A percentile compares a stretch with the other conserved stretches of the same genome.
These are phyloP conservation scores for Calephelis perditalis DNA, from an alignment of 2,888 invertebrate genomes.

Conservation along the genomic window DNA sequence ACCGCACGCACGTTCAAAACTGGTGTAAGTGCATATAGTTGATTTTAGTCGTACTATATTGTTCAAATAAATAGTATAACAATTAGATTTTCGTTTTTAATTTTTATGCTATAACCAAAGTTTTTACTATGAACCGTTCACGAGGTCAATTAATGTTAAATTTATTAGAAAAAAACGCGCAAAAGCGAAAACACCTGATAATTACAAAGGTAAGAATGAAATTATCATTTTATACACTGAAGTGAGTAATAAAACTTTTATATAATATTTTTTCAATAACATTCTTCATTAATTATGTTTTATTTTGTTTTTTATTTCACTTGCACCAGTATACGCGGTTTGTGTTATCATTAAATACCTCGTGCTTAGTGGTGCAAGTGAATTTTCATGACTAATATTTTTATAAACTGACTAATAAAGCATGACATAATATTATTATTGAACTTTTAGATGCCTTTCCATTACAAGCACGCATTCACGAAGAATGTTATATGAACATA, in stretches of 20 bases:
- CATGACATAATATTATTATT: background rate
- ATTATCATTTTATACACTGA: background rate
- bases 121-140: conserved; percentile 1
- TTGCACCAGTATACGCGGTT: background rate
- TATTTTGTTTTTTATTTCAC: background rate
- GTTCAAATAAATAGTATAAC: background rate
- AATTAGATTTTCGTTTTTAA: background rate
- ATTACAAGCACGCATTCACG: background rate
- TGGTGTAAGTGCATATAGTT: background rate
- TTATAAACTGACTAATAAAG: background rate
- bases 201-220: conserved; percentile 1
- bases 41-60: background rate
- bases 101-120: background rate
- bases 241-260: background rate
- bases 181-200: background rate
- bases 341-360: background rate
- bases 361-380: conserved; percentile 1
- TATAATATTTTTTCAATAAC: background rate
- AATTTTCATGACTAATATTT: background rate
- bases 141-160: background rate
- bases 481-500: background rate
- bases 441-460: background rate
- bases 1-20: background rate
- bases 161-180: background rate
- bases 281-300: background rate